Evolutionary conservation across 2,888 invertebrate species (phyloP), one percentile per base, ranked within the genome.

Genomic region (Caenorhabditis sp.): DNA sequence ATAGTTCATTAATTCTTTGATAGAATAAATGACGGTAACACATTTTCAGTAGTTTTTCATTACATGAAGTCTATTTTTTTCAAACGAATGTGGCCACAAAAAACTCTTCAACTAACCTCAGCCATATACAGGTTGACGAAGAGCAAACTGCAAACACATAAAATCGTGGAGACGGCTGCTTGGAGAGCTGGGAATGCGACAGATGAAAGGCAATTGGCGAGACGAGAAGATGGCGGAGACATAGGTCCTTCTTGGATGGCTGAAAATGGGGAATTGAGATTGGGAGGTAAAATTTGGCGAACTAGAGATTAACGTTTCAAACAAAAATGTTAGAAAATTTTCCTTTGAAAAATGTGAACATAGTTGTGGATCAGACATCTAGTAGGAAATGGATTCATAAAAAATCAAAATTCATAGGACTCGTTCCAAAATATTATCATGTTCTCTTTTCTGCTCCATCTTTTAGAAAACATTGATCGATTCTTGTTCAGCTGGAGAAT

Each of bases 61-160:
- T 36, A 56, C 27, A 61, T 20, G 31, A 31, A 31, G 4, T 31
- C 4, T 10, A 7, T 10, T 31, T 31, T 31, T 31, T 31, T 31
- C 10, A 23, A 10, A 52, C 54, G 26, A 27, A 38, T 17, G n/a
- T n/a, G n/a, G n/a, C n/a, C n/a, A 43, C 21, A 58, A 63, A 59
- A 1, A 27, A 27, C 3, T 21, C 25, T 31, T 31, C n/a, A 26
- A 53, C 67, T 63, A 14, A 82, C 85, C 65, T 80, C 69, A 0
- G 84, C 77, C 85, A 85, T 86, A 78, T 86, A 86, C 31, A 86
- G 68, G 31, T 85, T 74, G 58, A 83, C 82, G 54, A 85, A 84
- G 17, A 84, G 74, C 14, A 86, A 71, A 26, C 80, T 76, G 53
- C 80, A 82, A 14, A 78, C 78, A 56, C 78, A 78, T 1, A 80